These are phyloP conservation scores for Ditylenchus dipsaci DNA, from an alignment of 1,140 invertebrate genomes.

Conservation along the genomic window DNA sequence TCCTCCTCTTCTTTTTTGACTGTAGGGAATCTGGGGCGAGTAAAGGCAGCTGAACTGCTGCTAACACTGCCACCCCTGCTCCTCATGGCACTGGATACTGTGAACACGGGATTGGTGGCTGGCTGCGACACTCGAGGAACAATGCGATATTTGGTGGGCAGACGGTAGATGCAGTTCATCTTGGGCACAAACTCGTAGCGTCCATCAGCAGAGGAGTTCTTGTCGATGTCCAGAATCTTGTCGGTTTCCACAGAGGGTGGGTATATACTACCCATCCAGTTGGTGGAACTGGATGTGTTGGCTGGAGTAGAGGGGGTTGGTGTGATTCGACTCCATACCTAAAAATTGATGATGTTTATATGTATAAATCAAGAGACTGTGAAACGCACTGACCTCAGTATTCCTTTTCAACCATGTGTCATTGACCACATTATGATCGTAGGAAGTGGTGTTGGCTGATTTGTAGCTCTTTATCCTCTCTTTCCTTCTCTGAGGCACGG, in stretches of 20 bases:
- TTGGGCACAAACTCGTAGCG: slow-evolving; percentile 33
- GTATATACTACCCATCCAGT: not conserved
- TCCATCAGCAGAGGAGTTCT: slow-evolving; percentile 22
- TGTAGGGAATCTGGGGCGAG: not conserved
- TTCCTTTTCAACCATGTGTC: slow-evolving; percentile 2
- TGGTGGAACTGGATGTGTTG: not conserved
- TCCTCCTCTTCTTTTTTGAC: no score
- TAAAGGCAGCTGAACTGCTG: not conserved
- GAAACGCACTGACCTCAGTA: not conserved
- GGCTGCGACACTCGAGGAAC: not conserved
- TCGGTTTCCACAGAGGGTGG: slow-evolving; percentile 12
- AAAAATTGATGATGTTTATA: no score
- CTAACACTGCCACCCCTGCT: no score
- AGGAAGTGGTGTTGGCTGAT: not conserved
- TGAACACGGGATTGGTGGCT: not conserved
- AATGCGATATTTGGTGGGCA: slow-evolving; percentile 4
- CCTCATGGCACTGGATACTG: not conserved
- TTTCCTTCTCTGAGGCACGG: not conserved
- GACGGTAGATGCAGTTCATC: slow-evolving; percentile 21
- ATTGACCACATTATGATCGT: slow-evolving; percentile 5
- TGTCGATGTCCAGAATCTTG: slow-evolving; percentile 8
- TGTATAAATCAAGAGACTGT: not conserved
- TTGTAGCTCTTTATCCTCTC: not conserved
- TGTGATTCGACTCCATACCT: slow-evolving; percentile 17
- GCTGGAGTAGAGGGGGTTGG: not conserved